phyloP scores from a whole-genome alignment of 2,888 invertebrate species.

The Drosophila recens region DNA sequence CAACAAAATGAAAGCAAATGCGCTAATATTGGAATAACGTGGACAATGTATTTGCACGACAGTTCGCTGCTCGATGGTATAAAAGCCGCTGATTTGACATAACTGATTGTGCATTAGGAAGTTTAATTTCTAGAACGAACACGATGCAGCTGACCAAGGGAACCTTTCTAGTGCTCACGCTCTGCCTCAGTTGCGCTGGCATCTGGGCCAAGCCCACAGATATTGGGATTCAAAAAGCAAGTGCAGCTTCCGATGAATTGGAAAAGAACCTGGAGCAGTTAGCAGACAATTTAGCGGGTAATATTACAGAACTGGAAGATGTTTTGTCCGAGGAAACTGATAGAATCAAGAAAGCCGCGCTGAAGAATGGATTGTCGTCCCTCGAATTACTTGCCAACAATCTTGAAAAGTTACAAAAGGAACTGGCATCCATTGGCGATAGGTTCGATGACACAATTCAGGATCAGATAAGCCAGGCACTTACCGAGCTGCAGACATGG shows the following conservation, averaged over 20 bases:
- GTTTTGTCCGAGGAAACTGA: not conserved
- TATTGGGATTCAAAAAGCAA: conserved; percentile 22
- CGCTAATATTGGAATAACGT: conserved; percentile 43
- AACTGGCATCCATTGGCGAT: conserved; percentile 7
- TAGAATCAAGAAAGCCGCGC: conserved; percentile 14
- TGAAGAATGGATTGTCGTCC: conserved; percentile 9
- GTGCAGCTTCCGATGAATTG: conserved; percentile 8
- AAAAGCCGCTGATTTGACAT: conserved; percentile 22
- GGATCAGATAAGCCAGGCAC: too few relatives aligned
- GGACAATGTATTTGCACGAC: conserved; percentile 19
- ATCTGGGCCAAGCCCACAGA: conserved; percentile 14
- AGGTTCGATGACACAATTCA: not conserved
- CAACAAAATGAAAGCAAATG: conserved; percentile 29
- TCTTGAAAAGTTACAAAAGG: not conserved
- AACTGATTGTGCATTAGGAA: conserved; percentile 1
- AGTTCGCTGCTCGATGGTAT: conserved; percentile 16
- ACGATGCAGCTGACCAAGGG: conserved; percentile 26
- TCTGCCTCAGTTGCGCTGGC: conserved; percentile 11
- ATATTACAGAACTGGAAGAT: not conserved
- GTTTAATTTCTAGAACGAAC: not conserved
- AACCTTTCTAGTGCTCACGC: conserved; percentile 12
- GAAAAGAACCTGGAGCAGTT: not conserved
- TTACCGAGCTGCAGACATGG: conserved; percentile 25
- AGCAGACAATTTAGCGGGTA: not conserved
- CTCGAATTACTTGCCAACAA: conserved; percentile 10